phyloP scores from a whole-genome alignment of 2,113 vertebrate species.

The Lophochroa leadbeateri region DNA sequence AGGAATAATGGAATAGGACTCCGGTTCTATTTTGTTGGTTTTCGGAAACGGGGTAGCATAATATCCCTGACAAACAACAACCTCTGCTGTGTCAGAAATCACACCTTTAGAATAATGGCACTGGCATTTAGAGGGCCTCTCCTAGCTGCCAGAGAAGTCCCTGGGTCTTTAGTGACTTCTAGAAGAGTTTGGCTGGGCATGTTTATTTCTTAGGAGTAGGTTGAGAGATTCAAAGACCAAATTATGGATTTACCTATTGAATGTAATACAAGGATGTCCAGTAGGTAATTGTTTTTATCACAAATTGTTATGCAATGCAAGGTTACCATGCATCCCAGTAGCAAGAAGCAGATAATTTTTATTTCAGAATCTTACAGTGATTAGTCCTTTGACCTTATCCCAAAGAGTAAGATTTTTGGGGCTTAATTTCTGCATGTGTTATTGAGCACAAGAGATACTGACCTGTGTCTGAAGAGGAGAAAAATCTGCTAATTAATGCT shows the following conservation, averaged over 20 bases:
- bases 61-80: neutral
- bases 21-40: too few relatives aligned
- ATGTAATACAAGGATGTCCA: neutral
- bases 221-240: neutral
- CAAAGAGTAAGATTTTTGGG: neutral
- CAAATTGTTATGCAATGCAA: neutral
- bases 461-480: neutral
- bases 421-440: neutral
- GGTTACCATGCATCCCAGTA: neutral
- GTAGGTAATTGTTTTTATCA: neutral
- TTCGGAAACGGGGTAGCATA: too few relatives aligned
- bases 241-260: neutral
- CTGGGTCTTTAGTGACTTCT: neutral
- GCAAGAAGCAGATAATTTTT: neutral
- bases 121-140: neutral
- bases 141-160: neutral
- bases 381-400: neutral
- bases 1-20: too few relatives aligned
- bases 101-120: neutral
- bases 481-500: conserved; percentile 26
- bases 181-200: neutral
- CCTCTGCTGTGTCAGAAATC: neutral
- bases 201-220: neutral
- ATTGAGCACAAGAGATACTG: neutral
- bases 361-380: neutral